phyloP scores from a whole-genome alignment of 1,140 invertebrate genomes.

The Drosophila aff. region DNA sequence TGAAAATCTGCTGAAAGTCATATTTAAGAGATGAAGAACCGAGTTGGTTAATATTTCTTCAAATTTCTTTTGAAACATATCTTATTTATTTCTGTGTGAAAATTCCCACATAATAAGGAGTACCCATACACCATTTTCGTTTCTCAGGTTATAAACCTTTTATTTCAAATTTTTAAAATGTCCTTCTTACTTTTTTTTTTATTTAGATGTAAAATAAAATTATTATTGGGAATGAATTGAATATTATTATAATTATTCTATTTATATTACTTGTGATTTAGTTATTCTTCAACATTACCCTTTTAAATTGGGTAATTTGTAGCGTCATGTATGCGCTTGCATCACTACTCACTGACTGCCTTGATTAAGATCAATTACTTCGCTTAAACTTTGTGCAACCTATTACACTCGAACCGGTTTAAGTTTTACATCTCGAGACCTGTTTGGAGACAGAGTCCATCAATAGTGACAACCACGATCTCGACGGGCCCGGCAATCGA shows the following conservation, averaged over 20 bases:
- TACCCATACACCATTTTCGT: no score
- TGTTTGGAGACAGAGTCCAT: conserved; percentile 45
- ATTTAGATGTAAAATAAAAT: no score
- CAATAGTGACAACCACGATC: conserved; percentile 39
- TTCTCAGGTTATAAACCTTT: no score
- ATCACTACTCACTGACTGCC: conserved; percentile 31
- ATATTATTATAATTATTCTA: background rate
- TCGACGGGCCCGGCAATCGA: background rate
- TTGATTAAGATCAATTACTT: conserved; percentile 51
- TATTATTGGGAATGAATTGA: no score
- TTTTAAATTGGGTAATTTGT: conserved; percentile 5
- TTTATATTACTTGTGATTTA: background rate
- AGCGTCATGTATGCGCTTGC: conserved; percentile 4
- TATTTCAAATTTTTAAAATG: no score
- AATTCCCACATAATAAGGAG: no score
- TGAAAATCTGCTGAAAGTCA: no score
- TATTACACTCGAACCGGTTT: conserved; percentile 40
- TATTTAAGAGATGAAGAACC: no score
- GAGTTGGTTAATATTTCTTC: no score
- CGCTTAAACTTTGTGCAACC: conserved; percentile 16
- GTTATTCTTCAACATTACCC: background rate
- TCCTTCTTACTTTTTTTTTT: no score
- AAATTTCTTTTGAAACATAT: no score
- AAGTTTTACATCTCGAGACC: conserved; percentile 28
- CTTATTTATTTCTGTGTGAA: no score